These are phyloP conservation scores for Cyclina sinensis DNA, from an alignment of 1,140 invertebrate genomes.

Conservation along the genomic window DNA sequence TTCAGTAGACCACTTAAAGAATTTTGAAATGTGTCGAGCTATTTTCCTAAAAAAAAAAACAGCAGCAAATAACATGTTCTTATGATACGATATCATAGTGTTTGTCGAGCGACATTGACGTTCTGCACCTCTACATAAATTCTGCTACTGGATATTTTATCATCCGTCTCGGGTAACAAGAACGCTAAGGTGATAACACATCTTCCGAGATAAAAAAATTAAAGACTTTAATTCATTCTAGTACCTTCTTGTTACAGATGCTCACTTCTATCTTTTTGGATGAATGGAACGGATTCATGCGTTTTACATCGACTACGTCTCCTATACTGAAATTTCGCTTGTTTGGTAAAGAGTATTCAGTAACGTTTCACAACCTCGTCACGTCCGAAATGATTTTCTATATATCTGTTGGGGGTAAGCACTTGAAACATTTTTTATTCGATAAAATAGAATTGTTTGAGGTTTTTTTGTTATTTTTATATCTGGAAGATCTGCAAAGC, in stretches of 20 bases:
- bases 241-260: constrained; percentile 20
- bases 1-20: not conserved
- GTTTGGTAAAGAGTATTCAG: not conserved
- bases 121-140: no score
- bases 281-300: constrained; percentile 13
- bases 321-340: not conserved
- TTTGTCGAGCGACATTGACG: no score
- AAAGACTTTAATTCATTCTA: no score
- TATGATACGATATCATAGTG: no score
- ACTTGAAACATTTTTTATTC: no score
- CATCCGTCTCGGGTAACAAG: no score
- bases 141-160: no score
- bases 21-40: not conserved
- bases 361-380: not conserved
- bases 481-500: not conserved
- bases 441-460: no score
- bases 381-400: not conserved
- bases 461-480: not conserved
- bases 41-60: not conserved
- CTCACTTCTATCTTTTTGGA: constrained; percentile 28
- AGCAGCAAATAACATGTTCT: not conserved
- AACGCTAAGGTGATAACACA: no score
- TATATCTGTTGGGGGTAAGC: constrained; percentile 28
- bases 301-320: not conserved
- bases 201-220: no score